A percentile compares a stretch with the other conserved stretches of the same genome.
These are phyloP conservation scores for Resseliella maxima DNA, from an alignment of 2,888 invertebrate species.

Conservation along the genomic window DNA sequence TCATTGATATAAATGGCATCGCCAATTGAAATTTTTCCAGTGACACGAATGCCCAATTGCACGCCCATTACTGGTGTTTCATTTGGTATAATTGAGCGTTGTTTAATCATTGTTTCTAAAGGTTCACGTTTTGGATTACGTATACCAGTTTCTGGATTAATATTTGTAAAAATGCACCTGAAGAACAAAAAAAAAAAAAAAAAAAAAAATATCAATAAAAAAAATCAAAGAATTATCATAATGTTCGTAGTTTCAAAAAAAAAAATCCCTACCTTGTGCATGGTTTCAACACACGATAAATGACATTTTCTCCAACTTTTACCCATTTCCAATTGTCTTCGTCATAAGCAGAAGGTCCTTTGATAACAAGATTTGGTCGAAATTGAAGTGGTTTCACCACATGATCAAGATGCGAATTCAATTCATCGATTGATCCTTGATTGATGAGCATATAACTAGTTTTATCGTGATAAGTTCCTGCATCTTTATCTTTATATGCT, in stretches of 20 bases:
- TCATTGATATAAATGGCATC: constrained; percentile 70
- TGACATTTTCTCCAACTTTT: constrained; percentile 70
- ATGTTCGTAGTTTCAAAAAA: too few relatives aligned
- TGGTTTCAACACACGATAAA: constrained; percentile 62
- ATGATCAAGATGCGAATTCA: constrained; percentile 72
- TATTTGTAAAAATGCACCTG: constrained; percentile 78
- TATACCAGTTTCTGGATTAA: constrained; percentile 75
- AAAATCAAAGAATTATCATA: too few relatives aligned
- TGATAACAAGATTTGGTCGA: constrained; percentile 77
- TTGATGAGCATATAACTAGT: constrained; percentile 77
- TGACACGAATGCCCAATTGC: constrained; percentile 66
- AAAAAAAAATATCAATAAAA: background rate
- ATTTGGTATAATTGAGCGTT: constrained; percentile 65
- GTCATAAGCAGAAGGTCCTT: constrained; percentile 71
- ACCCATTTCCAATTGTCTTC: constrained; percentile 81
- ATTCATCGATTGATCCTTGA: constrained; percentile 74
- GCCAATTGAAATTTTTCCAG: constrained; percentile 67
- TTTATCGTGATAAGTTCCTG: constrained; percentile 75
- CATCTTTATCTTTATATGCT: constrained; percentile 58
- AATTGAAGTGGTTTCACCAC: constrained; percentile 72
- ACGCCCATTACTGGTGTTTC: constrained; percentile 69
- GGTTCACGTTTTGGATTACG: constrained; percentile 74
- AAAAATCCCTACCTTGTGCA: constrained; percentile 60
- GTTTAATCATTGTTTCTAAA: constrained; percentile 72
- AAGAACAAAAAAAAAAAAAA: constrained; percentile 57